Evolutionary conservation across 2,113 vertebrate species (phyloP), one percentile per base, ranked within the genome.

Genomic region (Myocastor coypus): DNA sequence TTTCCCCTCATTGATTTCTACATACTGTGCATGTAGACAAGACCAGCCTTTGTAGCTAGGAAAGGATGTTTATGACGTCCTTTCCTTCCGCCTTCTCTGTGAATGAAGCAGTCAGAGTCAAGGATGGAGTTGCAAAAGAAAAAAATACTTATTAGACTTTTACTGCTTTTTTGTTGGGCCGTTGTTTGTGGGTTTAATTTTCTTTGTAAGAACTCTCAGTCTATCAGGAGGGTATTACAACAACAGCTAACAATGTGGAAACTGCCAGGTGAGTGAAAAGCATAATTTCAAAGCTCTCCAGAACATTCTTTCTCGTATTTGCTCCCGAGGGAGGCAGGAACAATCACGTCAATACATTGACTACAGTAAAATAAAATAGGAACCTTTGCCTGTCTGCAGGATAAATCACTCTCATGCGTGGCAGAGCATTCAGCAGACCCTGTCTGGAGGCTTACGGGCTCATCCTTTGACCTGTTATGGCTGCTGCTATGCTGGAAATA

Each of bases 1-100:
- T 94, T 96, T 94, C 50, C 92, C 89, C 91, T 75, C 50, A 16
- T 81, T 87, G 42, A 24, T 97, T 97, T 97, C 84, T 91, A 88
- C 13, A 63, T 71, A 50, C 40, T 89, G 83, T 64, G 32, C 46
- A 6, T 22, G 57, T 59, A 83, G 87, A 87, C 73, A 77, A 69
- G 61, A 94, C 64, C 83, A 92, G 86, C 22, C 71, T 13, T 28
- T 52, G 14, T 0, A 92, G 95, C 7, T 30, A 84, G 71, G 13
- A 69, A 26, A 81, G 14, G 84, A 86, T 73, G 30, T 91, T 94
- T 68, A 73, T 87, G 91, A 64, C 97, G 68, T 95, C 64, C 4
- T 92, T 90, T 97, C 84, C 83, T 66, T 40, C 88, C 52, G 68
- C 46, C 71, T 78, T 96, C 10, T n/a, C 69, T 55, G 24, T 83